Evolutionary conservation across 2,113 vertebrate species (phyloP).

Genomic region (Danionella cerebrum): DNA sequence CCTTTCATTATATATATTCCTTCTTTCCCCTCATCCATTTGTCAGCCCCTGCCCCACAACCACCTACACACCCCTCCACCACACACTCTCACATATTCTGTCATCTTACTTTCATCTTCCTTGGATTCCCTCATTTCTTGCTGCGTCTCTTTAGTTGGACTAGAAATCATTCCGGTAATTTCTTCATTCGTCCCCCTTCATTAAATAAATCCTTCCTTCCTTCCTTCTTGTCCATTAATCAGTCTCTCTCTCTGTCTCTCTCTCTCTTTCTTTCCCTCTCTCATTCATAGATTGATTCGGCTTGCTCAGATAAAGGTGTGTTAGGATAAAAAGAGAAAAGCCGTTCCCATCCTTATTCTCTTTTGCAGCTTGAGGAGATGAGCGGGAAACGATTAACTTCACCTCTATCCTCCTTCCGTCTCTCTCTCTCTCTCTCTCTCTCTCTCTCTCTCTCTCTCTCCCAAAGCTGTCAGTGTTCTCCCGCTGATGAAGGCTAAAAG

Average conservation of each 20-base stretch:
- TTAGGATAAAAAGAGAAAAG: conserved; percentile 16
- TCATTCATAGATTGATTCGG: conserved; percentile 33
- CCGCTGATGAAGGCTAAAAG: conserved; percentile 9
- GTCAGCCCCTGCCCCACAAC: not conserved
- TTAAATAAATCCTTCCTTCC: conserved; percentile 13
- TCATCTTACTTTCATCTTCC: too few species aligned
- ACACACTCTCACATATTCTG: too few species aligned
- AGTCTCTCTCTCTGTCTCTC: not conserved
- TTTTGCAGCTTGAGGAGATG: conserved; percentile 10
- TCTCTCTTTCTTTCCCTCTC: too few species aligned
- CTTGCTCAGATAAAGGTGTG: conserved; percentile 28
- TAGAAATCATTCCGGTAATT: conserved; percentile 15
- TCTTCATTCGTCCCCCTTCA: conserved; percentile 13
- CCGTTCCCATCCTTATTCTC: conserved; percentile 27
- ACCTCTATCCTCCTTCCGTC: not conserved
- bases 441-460: conserved; percentile 12
- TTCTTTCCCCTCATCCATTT: not conserved
- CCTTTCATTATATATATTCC: conserved; percentile 19
- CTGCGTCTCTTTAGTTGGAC: too few species aligned
- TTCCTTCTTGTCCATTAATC: not conserved
- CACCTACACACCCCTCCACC: too few species aligned
- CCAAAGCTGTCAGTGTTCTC: conserved; percentile 18
- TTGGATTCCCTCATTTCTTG: too few species aligned
- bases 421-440: not conserved
- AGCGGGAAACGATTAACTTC: conserved; percentile 14